phyloP scores from a whole-genome alignment of 2,113 vertebrate genomes.

The Phalacrocorax carbo region DNA sequence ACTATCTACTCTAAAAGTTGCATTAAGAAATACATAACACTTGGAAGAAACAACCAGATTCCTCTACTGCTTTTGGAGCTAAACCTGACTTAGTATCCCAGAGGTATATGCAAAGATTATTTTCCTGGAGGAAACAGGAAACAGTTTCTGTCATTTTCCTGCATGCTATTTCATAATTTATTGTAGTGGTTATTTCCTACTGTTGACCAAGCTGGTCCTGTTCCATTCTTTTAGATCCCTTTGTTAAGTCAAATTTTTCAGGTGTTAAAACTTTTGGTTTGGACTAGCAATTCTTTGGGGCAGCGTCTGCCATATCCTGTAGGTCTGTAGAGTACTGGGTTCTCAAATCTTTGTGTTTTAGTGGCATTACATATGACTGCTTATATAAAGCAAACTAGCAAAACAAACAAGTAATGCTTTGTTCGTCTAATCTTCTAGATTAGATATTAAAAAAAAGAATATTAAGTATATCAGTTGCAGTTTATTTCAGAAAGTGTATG shows the following conservation, averaged over 20 bases:
- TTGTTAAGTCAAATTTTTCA: not conserved
- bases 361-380: not conserved
- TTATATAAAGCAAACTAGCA: not conserved
- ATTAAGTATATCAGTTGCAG: not conserved
- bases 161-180: not conserved
- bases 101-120: not conserved
- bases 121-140: not conserved
- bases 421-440: not conserved
- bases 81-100: not conserved
- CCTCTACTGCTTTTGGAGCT: not conserved
- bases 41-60: not conserved
- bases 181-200: not conserved
- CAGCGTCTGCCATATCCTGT: not conserved
- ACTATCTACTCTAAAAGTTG: not conserved
- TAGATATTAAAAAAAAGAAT: not conserved
- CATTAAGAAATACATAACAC: not conserved
- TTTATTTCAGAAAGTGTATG: not conserved
- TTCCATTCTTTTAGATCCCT: not conserved
- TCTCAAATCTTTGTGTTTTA: not conserved
- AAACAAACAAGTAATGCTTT: not conserved
- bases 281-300: not conserved
- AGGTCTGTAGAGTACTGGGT: not conserved
- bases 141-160: not conserved
- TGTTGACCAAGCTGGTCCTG: not conserved
- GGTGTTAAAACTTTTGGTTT: not conserved